Evolutionary conservation across 1,140 invertebrate genomes (phyloP), one percentile per base, ranked within the genome.

Genomic region (Cecropterus lyciades): DNA sequence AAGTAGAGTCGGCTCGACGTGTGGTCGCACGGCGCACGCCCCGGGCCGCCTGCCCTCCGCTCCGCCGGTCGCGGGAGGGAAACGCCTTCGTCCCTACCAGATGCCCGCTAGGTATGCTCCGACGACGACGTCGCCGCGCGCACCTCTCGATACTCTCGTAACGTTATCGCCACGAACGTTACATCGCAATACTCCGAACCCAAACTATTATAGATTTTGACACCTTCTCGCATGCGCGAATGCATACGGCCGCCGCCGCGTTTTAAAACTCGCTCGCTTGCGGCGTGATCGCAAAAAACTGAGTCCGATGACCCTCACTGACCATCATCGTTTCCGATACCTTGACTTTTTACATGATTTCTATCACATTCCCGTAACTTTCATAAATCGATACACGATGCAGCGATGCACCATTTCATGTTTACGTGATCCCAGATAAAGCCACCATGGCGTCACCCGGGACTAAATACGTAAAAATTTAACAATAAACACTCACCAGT

Each of bases 341-440:
- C 48, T 63, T 72, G 57, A 56, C 64, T 59, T 71, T 60, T 56
- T 69, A 76, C 67, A 75, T 67, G 64, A 79, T 76, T 74, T 68
- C 67, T 46, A 79, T 74, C 37, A 70, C 55, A 76, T 64, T 81
- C 75, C 74, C 65, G 57, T 80, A 84, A 82, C 67, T 87, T 83
- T 83, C 62, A 74, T 75, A 82, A 85, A 92, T 90, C 89, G 83
- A 92, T 92, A 90, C 82, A 89, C 87, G 82, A 90, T 92, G 89
- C 87, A 92, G 84, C 84, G 87, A 88, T 92, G 89, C 89, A 92
- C 89, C 89, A 90, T 92, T 90, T 91, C 90, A 89, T 92, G 91
- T 92, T 92, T 92, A 92, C 91, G 91, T 92, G 91, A 92, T 92
- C 91, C 87, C 84, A 91, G 89, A 92, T 92, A 92, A 92, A 92